These are phyloP conservation scores for Drosophila bocqueti DNA, from an alignment of 1,140 invertebrate genomes.

Conservation along the genomic window DNA sequence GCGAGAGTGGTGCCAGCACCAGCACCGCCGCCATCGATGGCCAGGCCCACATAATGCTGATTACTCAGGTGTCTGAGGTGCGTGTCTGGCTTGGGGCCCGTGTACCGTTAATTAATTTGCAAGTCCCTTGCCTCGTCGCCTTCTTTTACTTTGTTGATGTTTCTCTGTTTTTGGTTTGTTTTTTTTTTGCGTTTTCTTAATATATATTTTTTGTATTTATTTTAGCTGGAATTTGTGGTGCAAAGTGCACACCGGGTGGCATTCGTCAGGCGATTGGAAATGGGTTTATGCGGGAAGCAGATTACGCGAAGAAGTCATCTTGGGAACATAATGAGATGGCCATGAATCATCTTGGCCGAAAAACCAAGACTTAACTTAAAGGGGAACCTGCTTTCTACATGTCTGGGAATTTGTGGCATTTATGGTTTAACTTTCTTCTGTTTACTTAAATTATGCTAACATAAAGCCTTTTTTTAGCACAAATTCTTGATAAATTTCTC, in stretches of 20 bases:
- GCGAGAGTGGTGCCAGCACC: slow-evolving; percentile 44
- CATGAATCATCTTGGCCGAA: slow-evolving; percentile 1
- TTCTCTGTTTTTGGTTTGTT: slow-evolving; percentile 9
- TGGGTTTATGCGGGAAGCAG: slow-evolving; percentile 36
- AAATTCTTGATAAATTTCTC: neutral
- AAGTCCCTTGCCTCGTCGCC: slow-evolving; percentile 43
- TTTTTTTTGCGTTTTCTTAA: neutral
- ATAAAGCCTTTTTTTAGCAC: too few relatives aligned
- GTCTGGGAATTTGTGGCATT: slow-evolving; percentile 6
- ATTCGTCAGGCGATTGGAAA: slow-evolving; percentile 34
- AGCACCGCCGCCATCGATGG: slow-evolving; percentile 30
- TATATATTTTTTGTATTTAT: slow-evolving; percentile 9
- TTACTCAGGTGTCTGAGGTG: slow-evolving; percentile 74
- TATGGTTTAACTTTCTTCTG: slow-evolving; percentile 1
- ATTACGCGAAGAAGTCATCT: slow-evolving; percentile 9
- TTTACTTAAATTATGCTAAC: too few relatives aligned
- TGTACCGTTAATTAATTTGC: slow-evolving; percentile 83
- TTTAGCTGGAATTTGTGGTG: slow-evolving; percentile 54
- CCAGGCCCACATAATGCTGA: slow-evolving; percentile 79
- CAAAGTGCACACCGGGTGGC: slow-evolving; percentile 56
- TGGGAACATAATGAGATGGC: slow-evolving; percentile 3
- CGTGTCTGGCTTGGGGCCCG: slow-evolving; percentile 50
- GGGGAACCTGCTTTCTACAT: neutral
- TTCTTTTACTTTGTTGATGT: slow-evolving; percentile 30
- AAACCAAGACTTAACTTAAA: neutral